phyloP scores from a whole-genome alignment of 2,888 invertebrate genomes.

The Tipula confusa region DNA sequence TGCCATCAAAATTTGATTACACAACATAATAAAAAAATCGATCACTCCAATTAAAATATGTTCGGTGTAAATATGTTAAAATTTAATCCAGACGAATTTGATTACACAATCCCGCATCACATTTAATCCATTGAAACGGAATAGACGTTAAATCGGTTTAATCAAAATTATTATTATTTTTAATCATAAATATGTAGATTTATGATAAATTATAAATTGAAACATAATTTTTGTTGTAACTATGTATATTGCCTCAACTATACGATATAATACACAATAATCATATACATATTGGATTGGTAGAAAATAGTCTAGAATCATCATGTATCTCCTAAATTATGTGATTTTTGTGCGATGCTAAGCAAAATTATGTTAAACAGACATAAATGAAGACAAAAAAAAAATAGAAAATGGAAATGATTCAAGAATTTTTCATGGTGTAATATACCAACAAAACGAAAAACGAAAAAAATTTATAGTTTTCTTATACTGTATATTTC shows the following conservation, averaged over 20 bases:
- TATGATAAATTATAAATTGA: not conserved
- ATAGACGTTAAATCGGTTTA: not conserved
- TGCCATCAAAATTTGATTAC: too few species aligned
- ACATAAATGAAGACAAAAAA: not conserved
- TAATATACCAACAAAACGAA: too few species aligned
- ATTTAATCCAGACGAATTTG: too few species aligned
- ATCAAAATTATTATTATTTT: not conserved
- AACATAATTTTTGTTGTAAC: not conserved
- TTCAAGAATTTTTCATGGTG: not conserved
- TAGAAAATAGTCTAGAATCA: not conserved
- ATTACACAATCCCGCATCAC: too few species aligned
- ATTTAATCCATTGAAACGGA: too few species aligned
- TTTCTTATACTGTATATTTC: not conserved
- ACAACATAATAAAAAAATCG: too few species aligned
- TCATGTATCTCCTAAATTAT: not conserved
- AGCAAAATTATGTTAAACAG: not conserved
- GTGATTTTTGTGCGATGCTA: not conserved
- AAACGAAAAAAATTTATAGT: not conserved
- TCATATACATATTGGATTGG: not conserved
- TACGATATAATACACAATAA: not conserved
- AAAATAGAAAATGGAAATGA: not conserved
- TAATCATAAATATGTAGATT: not conserved
- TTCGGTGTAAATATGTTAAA: too few species aligned
- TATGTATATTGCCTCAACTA: not conserved
- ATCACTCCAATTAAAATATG: too few species aligned